Conservation (phyloP, 2,888 invertebrate species). For the Germaria angustata region DNA sequence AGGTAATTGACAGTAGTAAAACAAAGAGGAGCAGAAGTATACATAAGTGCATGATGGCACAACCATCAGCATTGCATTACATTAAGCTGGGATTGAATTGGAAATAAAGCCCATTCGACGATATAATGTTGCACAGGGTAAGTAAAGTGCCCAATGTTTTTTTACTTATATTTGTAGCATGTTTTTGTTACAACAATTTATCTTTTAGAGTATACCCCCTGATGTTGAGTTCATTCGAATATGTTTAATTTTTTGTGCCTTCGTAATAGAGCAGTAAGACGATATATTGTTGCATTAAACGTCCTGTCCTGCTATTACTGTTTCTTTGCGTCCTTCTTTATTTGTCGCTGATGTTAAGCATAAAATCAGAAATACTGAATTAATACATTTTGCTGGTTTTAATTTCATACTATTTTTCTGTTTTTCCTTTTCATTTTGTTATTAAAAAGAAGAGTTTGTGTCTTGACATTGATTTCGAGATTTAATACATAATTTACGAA, state of each 20-base stretch:
- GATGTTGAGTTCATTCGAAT: slow-evolving; percentile 38
- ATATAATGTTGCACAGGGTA: slow-evolving; percentile 39
- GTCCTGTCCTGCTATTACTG: slow-evolving; percentile 31
- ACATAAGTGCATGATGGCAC: slow-evolving; percentile 22
- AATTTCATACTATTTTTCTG: neutral
- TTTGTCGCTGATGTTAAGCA: neutral
- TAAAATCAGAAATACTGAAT: slow-evolving; percentile 20
- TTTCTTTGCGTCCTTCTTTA: neutral
- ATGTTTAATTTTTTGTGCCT: slow-evolving; percentile 13
- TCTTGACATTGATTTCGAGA: slow-evolving; percentile 66
- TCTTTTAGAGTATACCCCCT: slow-evolving; percentile 36
- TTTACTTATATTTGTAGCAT: neutral
- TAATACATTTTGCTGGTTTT: slow-evolving; percentile 30
- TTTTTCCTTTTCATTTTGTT: slow-evolving; percentile 14
- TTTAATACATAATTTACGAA: slow-evolving; percentile 65
- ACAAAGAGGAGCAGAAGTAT: slow-evolving; percentile 40
- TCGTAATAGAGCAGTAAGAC: slow-evolving; percentile 18
- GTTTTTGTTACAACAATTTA: slow-evolving; percentile 21
- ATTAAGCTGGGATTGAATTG: slow-evolving; percentile 22
- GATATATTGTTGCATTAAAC: slow-evolving; percentile 38
- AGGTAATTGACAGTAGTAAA: slow-evolving; percentile 68
- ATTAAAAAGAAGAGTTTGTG: slow-evolving; percentile 61
- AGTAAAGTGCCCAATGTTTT: slow-evolving; percentile 26
- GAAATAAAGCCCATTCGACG: slow-evolving; percentile 26
- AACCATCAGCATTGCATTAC: slow-evolving; percentile 27